These are phyloP conservation scores for Salmo trutta DNA, from an alignment of 2,797 vertebrate species.

Conservation along the genomic window DNA sequence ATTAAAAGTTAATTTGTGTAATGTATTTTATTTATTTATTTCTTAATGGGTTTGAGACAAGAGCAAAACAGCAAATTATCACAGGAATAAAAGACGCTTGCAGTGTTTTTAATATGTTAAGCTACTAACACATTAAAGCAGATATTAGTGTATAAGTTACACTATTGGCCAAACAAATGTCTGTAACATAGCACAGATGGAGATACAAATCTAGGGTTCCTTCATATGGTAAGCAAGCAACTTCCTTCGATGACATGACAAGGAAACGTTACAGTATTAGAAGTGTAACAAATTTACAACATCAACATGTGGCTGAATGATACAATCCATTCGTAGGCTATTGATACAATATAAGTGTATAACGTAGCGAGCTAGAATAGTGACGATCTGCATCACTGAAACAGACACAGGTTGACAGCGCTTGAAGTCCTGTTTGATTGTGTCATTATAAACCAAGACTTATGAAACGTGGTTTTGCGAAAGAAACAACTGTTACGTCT, in stretches of 20 bases:
- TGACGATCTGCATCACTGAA: slow-evolving; percentile 5
- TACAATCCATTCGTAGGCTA: too few species aligned
- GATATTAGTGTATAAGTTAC: background rate
- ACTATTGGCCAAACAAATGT: background rate
- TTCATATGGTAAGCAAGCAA: background rate
- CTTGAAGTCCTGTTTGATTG: slow-evolving; percentile 50
- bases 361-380: background rate
- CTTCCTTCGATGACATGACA: too few species aligned
- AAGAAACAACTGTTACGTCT: slow-evolving; percentile 31
- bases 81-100: background rate
- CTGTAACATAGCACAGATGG: background rate
- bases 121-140: background rate
- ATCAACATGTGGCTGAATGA: background rate
- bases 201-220: background rate
- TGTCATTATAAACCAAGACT: slow-evolving; percentile 40
- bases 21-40: background rate
- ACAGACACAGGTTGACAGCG: slow-evolving; percentile 57
- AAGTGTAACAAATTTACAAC: background rate
- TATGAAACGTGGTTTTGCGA: slow-evolving; percentile 26
- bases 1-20: too few species aligned
- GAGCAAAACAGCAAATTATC: background rate
- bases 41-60: too few species aligned
- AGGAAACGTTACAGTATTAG: background rate
- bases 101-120: background rate
- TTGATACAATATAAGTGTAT: background rate